Base-by-base conservation (phyloP, 1,140 invertebrate genomes). In the Paralvinella palmiformis region DNA sequence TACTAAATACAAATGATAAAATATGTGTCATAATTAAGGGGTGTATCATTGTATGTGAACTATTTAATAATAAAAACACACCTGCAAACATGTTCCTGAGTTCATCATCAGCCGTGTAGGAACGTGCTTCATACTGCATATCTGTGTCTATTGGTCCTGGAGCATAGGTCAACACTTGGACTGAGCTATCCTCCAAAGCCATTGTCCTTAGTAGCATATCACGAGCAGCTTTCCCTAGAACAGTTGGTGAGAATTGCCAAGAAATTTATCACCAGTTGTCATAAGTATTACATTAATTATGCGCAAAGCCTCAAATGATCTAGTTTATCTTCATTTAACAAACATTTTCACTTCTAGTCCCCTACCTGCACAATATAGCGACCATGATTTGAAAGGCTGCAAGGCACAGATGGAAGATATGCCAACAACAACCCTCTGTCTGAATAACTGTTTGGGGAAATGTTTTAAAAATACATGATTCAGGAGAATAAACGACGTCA, bases 61-160 rank as follows among this genome's bases (percentile, higher is more conserved):
- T n/a, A n/a, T n/a, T n/a, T n/a, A n/a, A n/a, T n/a, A n/a, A n/a
- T n/a, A 52, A 50, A 64, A 36, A 63, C 37, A 79, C 29, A 91
- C 82, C 69, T 13, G 20, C 10, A 56, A 64, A 59, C 17, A 58
- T 33, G 2, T 20, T 84, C 81, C n/a, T 86, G 50, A 20, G 61
- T 22, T 65, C 64, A 2, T 27, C n/a, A 29, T 62, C 48, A 37
- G 44, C 58, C 0, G 59, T 53, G 6, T 58, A 20, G 22, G 41
- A 56, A 24, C 59, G 31, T 48, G 67, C 62, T 60, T 65, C 48
- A 24, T 33, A 75, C 41, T 89, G 86, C 92, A 98, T 97, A 55
- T 91, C 87, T 0, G 94, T 98, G 66, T 92, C 85, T 2, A 97
- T 88, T 3, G 94, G 91, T 29, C 95, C 94, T 0, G 95, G 95